Conservation (phyloP, 2,888 invertebrate species). For the Micoletzkya japonica region DNA sequence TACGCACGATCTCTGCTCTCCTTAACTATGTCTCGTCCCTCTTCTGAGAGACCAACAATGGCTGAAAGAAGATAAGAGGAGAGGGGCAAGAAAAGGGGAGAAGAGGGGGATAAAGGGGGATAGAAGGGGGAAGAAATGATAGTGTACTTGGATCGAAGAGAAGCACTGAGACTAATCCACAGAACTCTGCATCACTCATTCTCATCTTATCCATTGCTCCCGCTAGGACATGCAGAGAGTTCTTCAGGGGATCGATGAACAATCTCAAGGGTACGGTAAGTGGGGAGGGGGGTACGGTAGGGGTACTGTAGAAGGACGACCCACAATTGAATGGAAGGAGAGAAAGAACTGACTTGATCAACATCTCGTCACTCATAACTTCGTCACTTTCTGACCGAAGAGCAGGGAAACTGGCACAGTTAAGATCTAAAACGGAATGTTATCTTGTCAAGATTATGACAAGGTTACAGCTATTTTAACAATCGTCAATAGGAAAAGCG, state of each 20-base stretch:
- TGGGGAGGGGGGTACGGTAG: not conserved
- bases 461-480: not conserved
- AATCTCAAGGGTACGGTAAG: slow-evolving; percentile 19
- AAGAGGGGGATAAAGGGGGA: not conserved
- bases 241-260: slow-evolving; percentile 41
- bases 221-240: slow-evolving; percentile 43
- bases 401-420: slow-evolving; percentile 10
- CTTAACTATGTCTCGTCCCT: slow-evolving; percentile 32
- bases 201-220: slow-evolving; percentile 42
- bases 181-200: slow-evolving; percentile 53
- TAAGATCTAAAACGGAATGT: slow-evolving; percentile 2
- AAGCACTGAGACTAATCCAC: slow-evolving; percentile 47
- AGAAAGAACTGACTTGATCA: not conserved
- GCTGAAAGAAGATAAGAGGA: slow-evolving; percentile 30
- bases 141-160: slow-evolving; percentile 54
- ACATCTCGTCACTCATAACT: slow-evolving; percentile 23
- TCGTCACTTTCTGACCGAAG: slow-evolving; percentile 23
- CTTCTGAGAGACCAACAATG: slow-evolving; percentile 31
- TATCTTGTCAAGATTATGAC: not conserved
- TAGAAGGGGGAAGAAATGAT: no score
- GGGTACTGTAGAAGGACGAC: not conserved
- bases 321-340: not conserved
- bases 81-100: not conserved
- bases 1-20: slow-evolving; percentile 39
- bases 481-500: not conserved